Evolutionary conservation across 2,113 vertebrate species (phyloP).

Genomic region (Conger conger): DNA sequence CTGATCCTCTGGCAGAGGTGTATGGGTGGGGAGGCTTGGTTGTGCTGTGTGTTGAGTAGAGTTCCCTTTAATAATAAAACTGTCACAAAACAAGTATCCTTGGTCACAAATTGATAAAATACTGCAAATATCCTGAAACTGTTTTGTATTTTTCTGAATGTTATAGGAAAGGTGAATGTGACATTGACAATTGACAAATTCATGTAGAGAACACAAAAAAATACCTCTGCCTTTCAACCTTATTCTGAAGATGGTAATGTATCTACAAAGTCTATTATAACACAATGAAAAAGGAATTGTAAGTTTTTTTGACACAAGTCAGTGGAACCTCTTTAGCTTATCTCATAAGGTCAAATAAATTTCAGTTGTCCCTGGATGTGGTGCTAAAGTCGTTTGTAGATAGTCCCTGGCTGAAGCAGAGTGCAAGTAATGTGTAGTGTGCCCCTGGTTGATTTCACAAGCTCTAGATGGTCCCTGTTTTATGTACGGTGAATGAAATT

Average conservation of each 20-base stretch:
- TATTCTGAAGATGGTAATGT: too few species aligned
- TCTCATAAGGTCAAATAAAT: neutral
- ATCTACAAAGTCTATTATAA: neutral
- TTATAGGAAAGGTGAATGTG: too few species aligned
- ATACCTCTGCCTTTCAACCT: too few species aligned
- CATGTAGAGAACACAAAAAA: too few species aligned
- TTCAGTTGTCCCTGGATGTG: neutral
- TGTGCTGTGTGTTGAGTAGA: neutral
- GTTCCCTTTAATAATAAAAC: neutral
- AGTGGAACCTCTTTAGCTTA: too few species aligned
- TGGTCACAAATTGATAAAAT: neutral
- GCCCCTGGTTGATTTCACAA: neutral
- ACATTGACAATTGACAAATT: too few species aligned
- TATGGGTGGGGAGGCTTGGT: neutral
- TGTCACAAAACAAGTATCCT: neutral
- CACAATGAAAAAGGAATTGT: neutral
- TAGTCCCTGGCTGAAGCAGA: neutral
- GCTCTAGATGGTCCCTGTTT: neutral
- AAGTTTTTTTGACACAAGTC: too few species aligned
- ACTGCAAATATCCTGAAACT: neutral
- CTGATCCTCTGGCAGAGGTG: neutral
- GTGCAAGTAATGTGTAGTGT: neutral
- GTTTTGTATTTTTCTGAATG: too few species aligned
- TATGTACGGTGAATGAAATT: neutral
- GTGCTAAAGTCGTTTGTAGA: neutral